Conservation (phyloP, 2,797 vertebrate genomes). For the Euthynnus affinis region DNA sequence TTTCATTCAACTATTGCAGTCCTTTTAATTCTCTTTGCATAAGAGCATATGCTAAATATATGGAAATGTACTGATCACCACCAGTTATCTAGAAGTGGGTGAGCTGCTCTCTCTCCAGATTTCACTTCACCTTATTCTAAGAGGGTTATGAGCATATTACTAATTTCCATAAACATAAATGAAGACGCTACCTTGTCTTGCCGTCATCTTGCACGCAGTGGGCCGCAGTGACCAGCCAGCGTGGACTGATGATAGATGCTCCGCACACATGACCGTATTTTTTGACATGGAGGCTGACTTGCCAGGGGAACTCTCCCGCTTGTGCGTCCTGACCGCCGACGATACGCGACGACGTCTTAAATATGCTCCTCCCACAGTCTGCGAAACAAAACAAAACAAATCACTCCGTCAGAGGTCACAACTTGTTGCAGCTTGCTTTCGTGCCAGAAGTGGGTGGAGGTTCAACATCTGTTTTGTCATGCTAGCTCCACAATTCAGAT, state of each 20-base stretch:
- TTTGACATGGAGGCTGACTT: conserved; percentile 92
- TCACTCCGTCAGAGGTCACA: neutral
- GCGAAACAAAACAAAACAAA: conserved; percentile 11
- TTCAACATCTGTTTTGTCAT: conserved; percentile 16
- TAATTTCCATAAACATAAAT: neutral
- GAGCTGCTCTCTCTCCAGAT: neutral
- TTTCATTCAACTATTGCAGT: neutral
- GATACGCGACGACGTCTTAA: conserved; percentile 86
- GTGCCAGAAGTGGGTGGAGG: neutral
- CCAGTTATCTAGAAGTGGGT: neutral
- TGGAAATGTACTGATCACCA: neutral
- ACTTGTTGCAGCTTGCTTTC: conserved; percentile 17
- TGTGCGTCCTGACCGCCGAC: conserved; percentile 91
- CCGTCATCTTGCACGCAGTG: conserved; percentile 90
- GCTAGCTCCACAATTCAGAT: neutral
- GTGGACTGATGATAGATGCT: conserved; percentile 88
- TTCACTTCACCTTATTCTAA: neutral
- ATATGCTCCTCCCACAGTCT: conserved; percentile 90
- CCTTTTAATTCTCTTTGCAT: no score
- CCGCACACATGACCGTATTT: conserved; percentile 89
- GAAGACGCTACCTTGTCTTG: conserved; percentile 78
- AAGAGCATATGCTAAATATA: neutral
- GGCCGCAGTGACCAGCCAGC: conserved; percentile 93
- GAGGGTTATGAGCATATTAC: no score
- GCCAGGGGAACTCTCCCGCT: conserved; percentile 94